Conservation (phyloP, 2,113 vertebrate species). For the Apus apus region DNA sequence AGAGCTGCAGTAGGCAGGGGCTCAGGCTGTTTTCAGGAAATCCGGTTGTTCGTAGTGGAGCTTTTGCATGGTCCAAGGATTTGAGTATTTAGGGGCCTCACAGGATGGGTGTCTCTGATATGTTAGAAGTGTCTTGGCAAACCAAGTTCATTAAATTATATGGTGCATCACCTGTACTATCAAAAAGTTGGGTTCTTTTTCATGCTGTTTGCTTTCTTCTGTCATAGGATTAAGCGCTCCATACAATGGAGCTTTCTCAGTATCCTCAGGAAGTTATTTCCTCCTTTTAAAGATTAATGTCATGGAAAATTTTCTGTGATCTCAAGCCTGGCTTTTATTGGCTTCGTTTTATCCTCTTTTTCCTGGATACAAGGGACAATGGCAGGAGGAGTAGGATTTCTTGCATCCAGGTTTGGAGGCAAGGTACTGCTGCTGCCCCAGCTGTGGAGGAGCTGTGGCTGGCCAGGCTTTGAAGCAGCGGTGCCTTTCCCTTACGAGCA, state of each 20-base stretch:
- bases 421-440: fast-evolving
- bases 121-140: neutral
- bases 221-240: neutral
- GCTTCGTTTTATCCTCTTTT: neutral
- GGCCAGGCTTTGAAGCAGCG: neutral
- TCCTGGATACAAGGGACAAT: neutral
- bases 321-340: neutral
- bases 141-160: neutral
- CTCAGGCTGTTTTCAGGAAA: neutral
- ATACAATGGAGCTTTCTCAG: neutral
- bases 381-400: neutral
- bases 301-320: neutral
- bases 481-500: neutral
- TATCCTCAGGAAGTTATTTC: neutral
- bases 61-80: neutral
- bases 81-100: neutral
- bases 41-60: neutral
- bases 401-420: neutral
- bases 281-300: constrained; percentile 4
- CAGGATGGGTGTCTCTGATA: neutral
- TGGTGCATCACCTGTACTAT: neutral
- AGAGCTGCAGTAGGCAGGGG: neutral
- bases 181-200: neutral
- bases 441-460: neutral
- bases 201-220: neutral